Evolutionary conservation across 2,888 invertebrate species (phyloP).

Genomic region (Pristionchus fissidentatus): DNA sequence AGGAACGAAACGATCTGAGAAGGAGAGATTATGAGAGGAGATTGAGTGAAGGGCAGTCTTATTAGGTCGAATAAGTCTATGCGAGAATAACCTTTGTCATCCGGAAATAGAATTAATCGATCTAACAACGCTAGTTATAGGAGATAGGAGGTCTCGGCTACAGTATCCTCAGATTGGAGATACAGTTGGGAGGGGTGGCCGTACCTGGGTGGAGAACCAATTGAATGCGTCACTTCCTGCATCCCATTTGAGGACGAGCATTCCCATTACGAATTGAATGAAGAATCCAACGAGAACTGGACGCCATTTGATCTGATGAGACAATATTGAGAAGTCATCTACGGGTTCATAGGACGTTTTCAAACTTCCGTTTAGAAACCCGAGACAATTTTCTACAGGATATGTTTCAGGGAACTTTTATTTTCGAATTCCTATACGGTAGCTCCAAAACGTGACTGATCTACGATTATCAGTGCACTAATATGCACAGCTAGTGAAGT

Average conservation of each 20-base stretch:
- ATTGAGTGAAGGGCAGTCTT: background rate
- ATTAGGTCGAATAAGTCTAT: background rate
- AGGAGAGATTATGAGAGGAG: background rate
- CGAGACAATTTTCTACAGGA: too few relatives aligned
- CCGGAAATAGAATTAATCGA: too few relatives aligned
- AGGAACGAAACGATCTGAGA: conserved; percentile 82
- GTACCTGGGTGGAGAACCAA: conserved; percentile 82
- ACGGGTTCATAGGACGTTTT: too few relatives aligned
- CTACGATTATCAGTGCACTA: too few relatives aligned
- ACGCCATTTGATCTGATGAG: conserved; percentile 80
- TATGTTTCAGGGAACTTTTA: too few relatives aligned
- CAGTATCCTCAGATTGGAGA: background rate
- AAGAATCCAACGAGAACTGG: conserved; percentile 86
- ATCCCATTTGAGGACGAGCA: conserved; percentile 88
- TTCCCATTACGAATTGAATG: conserved; percentile 88
- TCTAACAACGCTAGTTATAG: too few relatives aligned
- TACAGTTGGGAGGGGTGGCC: background rate
- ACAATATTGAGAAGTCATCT: background rate
- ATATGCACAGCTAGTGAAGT: background rate
- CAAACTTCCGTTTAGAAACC: too few relatives aligned
- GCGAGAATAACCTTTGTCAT: too few relatives aligned
- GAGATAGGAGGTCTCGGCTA: background rate
- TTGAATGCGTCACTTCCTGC: conserved; percentile 47
- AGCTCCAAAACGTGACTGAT: too few relatives aligned
- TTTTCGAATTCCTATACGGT: too few relatives aligned